These are phyloP conservation scores for Sturnus vulgaris DNA, from an alignment of 2,113 vertebrate genomes.

Conservation along the genomic window DNA sequence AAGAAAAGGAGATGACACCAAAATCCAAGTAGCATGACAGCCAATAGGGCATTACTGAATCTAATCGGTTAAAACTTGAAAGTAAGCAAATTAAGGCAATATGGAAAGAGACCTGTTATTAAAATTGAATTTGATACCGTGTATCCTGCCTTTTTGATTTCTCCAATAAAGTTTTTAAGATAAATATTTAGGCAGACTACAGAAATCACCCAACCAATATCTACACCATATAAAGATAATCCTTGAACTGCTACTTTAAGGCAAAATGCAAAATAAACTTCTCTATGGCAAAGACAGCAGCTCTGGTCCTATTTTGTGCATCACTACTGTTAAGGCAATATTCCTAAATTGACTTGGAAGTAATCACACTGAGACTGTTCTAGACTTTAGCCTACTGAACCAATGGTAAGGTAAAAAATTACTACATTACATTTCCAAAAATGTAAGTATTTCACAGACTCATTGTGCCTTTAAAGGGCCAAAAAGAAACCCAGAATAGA, in stretches of 20 bases:
- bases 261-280: neutral
- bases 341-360: neutral
- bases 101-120: neutral
- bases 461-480: neutral
- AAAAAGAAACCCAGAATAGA: rapidly evolving
- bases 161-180: neutral
- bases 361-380: neutral
- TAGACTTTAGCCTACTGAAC: neutral
- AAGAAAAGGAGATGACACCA: neutral
- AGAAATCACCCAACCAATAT: neutral
- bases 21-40: neutral
- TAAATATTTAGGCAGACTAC: neutral
- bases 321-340: neutral
- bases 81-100: neutral
- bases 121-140: neutral
- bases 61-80: neutral
- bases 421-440: neutral
- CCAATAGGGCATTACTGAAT: neutral
- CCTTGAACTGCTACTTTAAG: neutral
- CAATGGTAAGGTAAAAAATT: neutral
- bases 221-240: neutral
- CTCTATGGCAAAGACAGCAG: neutral
- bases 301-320: neutral
- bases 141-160: neutral
- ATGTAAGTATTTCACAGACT: neutral